Percentiles rank a stretch among this genome's conserved stretches.
Conservation (phyloP, 2,113 vertebrate species). For the Gymnocephalus cernua region DNA sequence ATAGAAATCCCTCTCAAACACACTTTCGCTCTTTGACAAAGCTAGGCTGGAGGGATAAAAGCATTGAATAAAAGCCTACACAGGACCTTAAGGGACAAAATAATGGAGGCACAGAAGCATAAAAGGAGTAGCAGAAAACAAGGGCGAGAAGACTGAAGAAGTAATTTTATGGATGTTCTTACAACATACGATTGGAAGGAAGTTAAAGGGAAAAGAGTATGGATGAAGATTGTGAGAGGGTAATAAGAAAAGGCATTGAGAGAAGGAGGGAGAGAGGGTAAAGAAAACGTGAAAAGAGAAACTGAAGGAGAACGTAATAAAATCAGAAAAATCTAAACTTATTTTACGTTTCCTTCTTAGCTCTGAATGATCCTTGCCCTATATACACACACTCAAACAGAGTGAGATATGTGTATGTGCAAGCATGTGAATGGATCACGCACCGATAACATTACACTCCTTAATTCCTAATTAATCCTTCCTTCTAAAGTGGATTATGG, state of each 20-base stretch:
- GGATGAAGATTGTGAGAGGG: conserved; percentile 23
- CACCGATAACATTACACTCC: conserved; percentile 81
- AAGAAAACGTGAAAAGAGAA: conserved; percentile 29
- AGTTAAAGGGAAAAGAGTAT: conserved; percentile 36
- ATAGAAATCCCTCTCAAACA: conserved; percentile 60
- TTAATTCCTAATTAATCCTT: conserved; percentile 85
- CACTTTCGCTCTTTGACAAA: conserved; percentile 59
- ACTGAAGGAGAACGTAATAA: conserved; percentile 51
- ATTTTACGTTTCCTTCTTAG: conserved; percentile 60
- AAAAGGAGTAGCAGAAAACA: conserved; percentile 52
- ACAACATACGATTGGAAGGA: conserved; percentile 34
- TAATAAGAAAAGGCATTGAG: conserved; percentile 36
- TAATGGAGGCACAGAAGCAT: conserved; percentile 56
- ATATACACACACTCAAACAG: conserved; percentile 55
- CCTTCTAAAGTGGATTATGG: conserved; percentile 81
- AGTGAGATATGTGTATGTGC: conserved; percentile 42
- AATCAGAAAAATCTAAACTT: conserved; percentile 43
- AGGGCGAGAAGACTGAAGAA: conserved; percentile 23
- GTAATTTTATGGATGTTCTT: conserved; percentile 54
- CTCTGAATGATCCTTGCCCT: conserved; percentile 69
- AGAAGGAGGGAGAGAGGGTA: conserved; percentile 17
- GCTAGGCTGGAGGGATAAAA: conserved; percentile 60
- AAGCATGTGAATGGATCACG: conserved; percentile 61
- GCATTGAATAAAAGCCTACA: conserved; percentile 65
- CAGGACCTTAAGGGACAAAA: conserved; percentile 56